Conservation (phyloP, 2,113 vertebrate genomes). For the Daphoenositta chrysoptera region DNA sequence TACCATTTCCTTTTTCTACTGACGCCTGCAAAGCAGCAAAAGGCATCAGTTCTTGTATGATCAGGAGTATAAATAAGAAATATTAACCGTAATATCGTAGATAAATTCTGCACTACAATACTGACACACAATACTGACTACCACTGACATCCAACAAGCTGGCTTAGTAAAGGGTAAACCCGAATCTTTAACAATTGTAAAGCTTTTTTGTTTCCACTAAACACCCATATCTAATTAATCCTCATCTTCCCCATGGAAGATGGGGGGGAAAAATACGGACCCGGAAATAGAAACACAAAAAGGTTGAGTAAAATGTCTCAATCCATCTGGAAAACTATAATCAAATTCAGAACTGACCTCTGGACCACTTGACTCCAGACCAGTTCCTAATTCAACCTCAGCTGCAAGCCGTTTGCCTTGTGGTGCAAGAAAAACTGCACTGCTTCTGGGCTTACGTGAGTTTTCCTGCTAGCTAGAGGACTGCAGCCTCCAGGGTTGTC, state of each 20-base stretch:
- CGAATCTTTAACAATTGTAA: not conserved
- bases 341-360: not conserved
- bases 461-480: not conserved
- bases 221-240: not conserved
- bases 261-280: fast-evolving
- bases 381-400: not conserved
- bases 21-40: not conserved
- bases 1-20: not conserved
- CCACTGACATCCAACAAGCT: not conserved
- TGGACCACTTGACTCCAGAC: not conserved
- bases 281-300: not conserved
- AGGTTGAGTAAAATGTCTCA: not conserved
- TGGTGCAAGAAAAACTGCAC: not conserved
- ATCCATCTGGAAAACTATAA: not conserved
- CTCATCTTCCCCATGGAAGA: not conserved
- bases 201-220: not conserved
- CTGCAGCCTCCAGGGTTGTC: not conserved
- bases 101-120: not conserved
- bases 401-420: not conserved
- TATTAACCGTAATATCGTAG: not conserved
- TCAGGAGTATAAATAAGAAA: not conserved
- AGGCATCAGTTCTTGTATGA: not conserved
- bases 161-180: not conserved
- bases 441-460: not conserved
- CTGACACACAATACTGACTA: too few relatives aligned